phyloP scores from a whole-genome alignment of 2,797 vertebrate genomes.

The Sitta carolinensis region DNA sequence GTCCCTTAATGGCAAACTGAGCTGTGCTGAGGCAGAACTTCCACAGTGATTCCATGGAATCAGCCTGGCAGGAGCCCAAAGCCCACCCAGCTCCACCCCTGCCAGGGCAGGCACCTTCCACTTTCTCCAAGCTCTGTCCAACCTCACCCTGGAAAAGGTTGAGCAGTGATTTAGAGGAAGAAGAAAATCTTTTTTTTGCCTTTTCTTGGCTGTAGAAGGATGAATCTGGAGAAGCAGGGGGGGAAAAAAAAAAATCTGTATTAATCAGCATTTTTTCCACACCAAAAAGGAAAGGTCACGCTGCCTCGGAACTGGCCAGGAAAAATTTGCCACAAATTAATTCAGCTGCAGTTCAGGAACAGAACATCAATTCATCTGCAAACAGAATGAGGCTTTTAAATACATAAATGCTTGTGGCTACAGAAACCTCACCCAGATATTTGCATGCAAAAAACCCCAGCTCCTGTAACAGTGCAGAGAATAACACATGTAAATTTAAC shows the following conservation, averaged over 20 bases:
- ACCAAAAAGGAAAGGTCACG: slow-evolving; percentile 29
- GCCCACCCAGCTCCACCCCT: neutral
- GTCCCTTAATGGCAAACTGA: neutral
- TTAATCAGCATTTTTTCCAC: slow-evolving; percentile 35
- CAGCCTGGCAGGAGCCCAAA: neutral
- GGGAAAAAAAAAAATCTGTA: neutral
- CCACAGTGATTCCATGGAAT: neutral
- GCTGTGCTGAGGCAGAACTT: neutral
- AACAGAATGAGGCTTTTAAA: slow-evolving; percentile 55
- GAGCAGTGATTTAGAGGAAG: neutral
- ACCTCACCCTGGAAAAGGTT: neutral
- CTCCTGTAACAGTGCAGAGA: neutral
- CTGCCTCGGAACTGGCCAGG: slow-evolving; percentile 17
- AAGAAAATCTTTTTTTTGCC: neutral
- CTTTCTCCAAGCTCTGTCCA: neutral
- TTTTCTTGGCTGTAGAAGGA: neutral
- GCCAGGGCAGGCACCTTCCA: neutral
- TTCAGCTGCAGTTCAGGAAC: slow-evolving; percentile 51
- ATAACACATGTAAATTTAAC: neutral
- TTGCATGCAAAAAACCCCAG: slow-evolving; percentile 34
- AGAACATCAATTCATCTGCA: slow-evolving; percentile 56
- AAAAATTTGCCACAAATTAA: slow-evolving; percentile 64
- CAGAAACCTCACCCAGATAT: slow-evolving; percentile 43
- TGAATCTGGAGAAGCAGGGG: neutral
- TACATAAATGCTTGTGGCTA: slow-evolving; percentile 53